Evolutionary conservation across 2,888 invertebrate genomes (phyloP).

Genomic region (Lumbricus terrestris): DNA sequence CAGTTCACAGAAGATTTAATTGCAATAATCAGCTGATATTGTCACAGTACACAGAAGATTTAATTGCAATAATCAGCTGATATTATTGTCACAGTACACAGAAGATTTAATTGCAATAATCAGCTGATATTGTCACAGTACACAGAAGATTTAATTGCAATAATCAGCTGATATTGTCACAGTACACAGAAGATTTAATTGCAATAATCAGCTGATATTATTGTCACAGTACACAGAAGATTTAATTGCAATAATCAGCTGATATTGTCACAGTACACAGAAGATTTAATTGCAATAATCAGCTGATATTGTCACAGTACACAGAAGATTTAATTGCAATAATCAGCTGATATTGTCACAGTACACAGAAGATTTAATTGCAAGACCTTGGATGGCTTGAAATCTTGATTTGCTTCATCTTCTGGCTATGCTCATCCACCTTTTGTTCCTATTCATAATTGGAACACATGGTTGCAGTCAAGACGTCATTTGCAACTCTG

Average conservation of each 20-base stretch:
- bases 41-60: background rate
- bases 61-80: slow-evolving; percentile 36
- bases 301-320: slow-evolving; percentile 11
- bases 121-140: slow-evolving; percentile 10
- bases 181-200: background rate
- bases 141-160: slow-evolving; percentile 35
- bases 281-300: slow-evolving; percentile 36
- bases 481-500: no score
- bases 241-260: slow-evolving; percentile 36
- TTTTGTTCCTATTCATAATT: no score
- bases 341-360: slow-evolving; percentile 9
- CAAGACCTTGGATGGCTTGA: background rate
- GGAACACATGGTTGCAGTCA: no score
- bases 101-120: slow-evolving; percentile 36
- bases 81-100: background rate
- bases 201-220: slow-evolving; percentile 36
- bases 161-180: slow-evolving; percentile 9
- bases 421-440: no score
- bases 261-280: background rate
- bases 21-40: slow-evolving; percentile 36
- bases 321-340: slow-evolving; percentile 35
- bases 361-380: background rate
- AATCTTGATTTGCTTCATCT: background rate
- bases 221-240: background rate
- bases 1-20: background rate